Percentiles rank a stretch among this genome's conserved stretches.
These are phyloP conservation scores for Nymphalis urticae DNA, from an alignment of 2,888 invertebrate species.

Conservation along the genomic window DNA sequence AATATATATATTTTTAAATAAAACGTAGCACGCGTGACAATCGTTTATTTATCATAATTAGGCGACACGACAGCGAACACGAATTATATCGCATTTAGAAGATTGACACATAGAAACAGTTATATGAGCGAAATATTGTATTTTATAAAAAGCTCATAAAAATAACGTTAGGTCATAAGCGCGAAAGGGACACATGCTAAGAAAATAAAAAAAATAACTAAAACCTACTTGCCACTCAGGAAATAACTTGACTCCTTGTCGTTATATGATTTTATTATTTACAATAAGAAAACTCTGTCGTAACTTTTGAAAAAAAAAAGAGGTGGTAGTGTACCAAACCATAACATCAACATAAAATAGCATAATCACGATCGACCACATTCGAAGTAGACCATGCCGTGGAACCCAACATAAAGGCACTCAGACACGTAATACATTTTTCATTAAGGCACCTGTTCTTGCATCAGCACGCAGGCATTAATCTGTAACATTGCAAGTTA, in stretches of 20 bases:
- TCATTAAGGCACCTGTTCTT: conserved; percentile 39
- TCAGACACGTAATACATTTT: conserved; percentile 38
- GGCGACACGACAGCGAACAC: too few relatives aligned
- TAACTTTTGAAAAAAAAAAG: background rate
- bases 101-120: too few relatives aligned
- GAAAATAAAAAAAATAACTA: conserved; percentile 12
- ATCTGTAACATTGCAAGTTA: conserved; percentile 33
- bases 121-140: background rate
- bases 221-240: background rate
- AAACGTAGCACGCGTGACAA: background rate
- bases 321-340: background rate
- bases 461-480: conserved; percentile 32
- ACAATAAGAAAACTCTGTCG: background rate
- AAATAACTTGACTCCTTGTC: background rate
- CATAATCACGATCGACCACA: background rate
- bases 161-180: conserved; percentile 34
- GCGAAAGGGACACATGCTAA: conserved; percentile 22
- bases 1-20: too few relatives aligned
- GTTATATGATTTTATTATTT: too few relatives aligned
- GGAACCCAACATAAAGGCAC: conserved; percentile 23
- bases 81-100: too few relatives aligned
- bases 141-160: conserved; percentile 21
- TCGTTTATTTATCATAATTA: background rate
- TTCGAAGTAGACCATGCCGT: background rate
- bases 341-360: background rate